Evolutionary conservation across 1,140 invertebrate species (phyloP), one percentile per base, ranked within the genome.

Genomic region (Diorhabda carinulata): DNA sequence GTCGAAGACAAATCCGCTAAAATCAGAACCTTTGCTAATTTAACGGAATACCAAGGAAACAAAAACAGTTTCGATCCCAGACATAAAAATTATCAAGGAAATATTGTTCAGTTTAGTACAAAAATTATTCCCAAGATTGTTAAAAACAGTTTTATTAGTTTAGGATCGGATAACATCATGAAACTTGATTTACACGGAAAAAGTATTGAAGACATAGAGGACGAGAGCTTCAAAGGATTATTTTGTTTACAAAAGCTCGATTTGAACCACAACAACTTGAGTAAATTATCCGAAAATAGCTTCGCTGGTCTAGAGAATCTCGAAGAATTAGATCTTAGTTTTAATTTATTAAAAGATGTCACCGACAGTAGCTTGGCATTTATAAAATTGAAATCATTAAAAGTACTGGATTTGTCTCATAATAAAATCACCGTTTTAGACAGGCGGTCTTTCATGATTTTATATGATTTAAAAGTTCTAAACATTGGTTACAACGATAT

Each of bases 111-210:
- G 42, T 71, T 73, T 60, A 43, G 61, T 56, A 65, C 42, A 8
- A 43, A 58, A 0, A 61, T 43, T 10, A 71, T 71, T 4, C 52
- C 71, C 5, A 69, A 41, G 52, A 43, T 73, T 8, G 2, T 56
- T 44, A 73, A 67, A 44, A 73, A 73, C 57, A 42, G 40, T 1
- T 73, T 73, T 59, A 52, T 73, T 2, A 71, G 64, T 43, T 67
- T 68, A 45, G 61, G 64, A 43, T 73, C 72, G 0, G 10, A 71
- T 6, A 42, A 57, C 41, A 63, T 73, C 43, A 64, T 71, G 44
- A 47, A 66, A 57, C 8, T 73, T 8, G 66, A 60, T 45, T 42
- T 73, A 56, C 65, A 63, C 43, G 62, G 66, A n/a, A 73, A 73
- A 59, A 42, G 57, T 6, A 67, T 73, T 9, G 47, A 43, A 41